phyloP scores from a whole-genome alignment of 2,888 invertebrate species.

The Tanytarsus gracilentus region DNA sequence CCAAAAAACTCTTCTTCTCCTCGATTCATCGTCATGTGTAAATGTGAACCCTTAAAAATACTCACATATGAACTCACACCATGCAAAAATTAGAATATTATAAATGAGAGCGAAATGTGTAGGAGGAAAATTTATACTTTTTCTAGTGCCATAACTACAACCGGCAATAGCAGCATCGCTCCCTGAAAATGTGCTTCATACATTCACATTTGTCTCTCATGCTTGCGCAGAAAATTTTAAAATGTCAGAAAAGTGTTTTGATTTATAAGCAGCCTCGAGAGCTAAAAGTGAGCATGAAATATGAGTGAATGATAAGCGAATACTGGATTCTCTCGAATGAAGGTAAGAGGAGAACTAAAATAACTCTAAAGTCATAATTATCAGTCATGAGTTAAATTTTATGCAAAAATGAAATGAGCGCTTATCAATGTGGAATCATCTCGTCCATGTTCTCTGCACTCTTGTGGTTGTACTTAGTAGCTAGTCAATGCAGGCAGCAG shows the following conservation, averaged over 20 bases:
- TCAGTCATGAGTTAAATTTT: too few relatives aligned
- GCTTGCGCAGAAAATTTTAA: constrained; percentile 17
- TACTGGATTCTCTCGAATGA: neutral
- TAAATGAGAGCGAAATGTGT: too few relatives aligned
- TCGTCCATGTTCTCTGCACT: too few relatives aligned
- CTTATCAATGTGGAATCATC: too few relatives aligned
- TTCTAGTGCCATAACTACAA: neutral
- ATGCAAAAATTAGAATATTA: too few relatives aligned
- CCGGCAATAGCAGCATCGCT: too few relatives aligned
- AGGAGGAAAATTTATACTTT: neutral
- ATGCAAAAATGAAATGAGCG: too few relatives aligned
- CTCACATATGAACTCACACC: too few relatives aligned
- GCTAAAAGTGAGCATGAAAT: constrained; percentile 24
- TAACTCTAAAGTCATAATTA: too few relatives aligned
- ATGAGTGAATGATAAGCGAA: constrained; percentile 19
- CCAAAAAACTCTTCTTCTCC: neutral
- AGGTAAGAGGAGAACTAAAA: neutral
- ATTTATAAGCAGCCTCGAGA: constrained; percentile 24
- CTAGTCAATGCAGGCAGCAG: too few relatives aligned
- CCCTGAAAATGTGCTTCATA: neutral
- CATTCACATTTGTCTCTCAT: neutral
- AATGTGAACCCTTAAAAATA: too few relatives aligned
- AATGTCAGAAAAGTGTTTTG: constrained; percentile 25
- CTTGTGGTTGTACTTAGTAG: too few relatives aligned
- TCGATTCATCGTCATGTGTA: neutral